These are phyloP conservation scores for Drosophila erecta DNA, from an alignment of 1,140 invertebrate species.

Conservation along the genomic window DNA sequence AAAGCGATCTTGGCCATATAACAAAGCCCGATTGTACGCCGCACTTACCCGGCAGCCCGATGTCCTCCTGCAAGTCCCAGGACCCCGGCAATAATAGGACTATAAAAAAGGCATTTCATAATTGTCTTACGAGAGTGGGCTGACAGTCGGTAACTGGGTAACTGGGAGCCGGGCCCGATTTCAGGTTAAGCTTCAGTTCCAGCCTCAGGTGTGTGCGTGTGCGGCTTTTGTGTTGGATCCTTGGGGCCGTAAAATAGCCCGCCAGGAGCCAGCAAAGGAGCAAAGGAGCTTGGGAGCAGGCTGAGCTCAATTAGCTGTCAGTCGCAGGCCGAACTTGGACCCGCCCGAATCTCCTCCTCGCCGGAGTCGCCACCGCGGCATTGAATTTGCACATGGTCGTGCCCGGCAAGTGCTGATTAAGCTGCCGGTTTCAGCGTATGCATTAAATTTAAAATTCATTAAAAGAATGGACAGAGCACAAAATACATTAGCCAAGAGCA, in stretches of 20 bases:
- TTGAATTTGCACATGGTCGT: conserved; percentile 61
- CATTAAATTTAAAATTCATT: conserved; percentile 76
- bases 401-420: conserved; percentile 59
- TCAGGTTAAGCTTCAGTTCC: conserved; percentile 9
- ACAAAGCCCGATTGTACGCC: conserved; percentile 42
- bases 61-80: conserved; percentile 5
- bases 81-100: conserved; percentile 65
- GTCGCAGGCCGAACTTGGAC: conserved; percentile 37
- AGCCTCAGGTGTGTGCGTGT: conserved; percentile 50
- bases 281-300: conserved; percentile 15
- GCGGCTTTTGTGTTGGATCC: conserved; percentile 54
- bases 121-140: conserved; percentile 63
- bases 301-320: conserved; percentile 74
- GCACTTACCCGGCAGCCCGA: not conserved
- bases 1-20: conserved; percentile 52
- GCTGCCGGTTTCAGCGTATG: conserved; percentile 35
- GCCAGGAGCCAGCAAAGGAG: conserved; percentile 11
- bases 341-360: conserved; percentile 9
- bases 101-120: conserved; percentile 80
- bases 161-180: conserved; percentile 5
- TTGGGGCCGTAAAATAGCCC: conserved; percentile 63
- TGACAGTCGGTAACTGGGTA: conserved; percentile 12
- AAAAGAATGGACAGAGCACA: conserved; percentile 44
- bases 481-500: conserved; percentile 54
- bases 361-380: not conserved